phyloP scores from a whole-genome alignment of 2,113 vertebrate genomes.

The Pimephales promelas region DNA sequence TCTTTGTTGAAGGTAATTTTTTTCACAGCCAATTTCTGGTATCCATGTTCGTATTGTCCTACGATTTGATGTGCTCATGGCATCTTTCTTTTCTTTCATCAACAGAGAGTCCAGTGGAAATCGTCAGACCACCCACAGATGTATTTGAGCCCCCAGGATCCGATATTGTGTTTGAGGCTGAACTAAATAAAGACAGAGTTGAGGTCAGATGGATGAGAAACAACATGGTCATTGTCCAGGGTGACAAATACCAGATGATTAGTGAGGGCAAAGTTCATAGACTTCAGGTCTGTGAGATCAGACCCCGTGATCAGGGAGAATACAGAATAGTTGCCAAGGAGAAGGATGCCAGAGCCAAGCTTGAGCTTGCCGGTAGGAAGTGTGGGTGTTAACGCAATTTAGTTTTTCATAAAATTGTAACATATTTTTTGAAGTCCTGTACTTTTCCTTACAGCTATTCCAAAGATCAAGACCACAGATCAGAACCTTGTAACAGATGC shows the following conservation, averaged over 20 bases:
- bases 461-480: conserved; percentile 92
- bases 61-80: not conserved
- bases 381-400: not conserved
- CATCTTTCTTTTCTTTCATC: conserved; percentile 41
- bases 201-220: conserved; percentile 97
- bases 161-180: conserved; percentile 89
- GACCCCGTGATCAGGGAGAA: conserved; percentile 94
- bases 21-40: not conserved
- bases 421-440: not conserved
- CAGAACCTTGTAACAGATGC: conserved; percentile 93
- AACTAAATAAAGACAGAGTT: conserved; percentile 96
- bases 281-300: conserved; percentile 93
- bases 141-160: conserved; percentile 87
- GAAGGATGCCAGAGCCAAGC: conserved; percentile 94
- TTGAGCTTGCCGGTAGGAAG: conserved; percentile 91
- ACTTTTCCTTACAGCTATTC: conserved; percentile 78
- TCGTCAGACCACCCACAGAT: conserved; percentile 91
- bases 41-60: not conserved
- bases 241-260: conserved; percentile 99
- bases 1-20: conserved; percentile 92
- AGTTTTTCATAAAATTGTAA: not conserved
- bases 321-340: conserved; percentile 96
- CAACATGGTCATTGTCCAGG: conserved; percentile 95
- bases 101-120: conserved; percentile 95
- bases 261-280: conserved; percentile 94